Base-by-base conservation (phyloP, 2,888 invertebrate genomes). In the Pecten maximus region DNA sequence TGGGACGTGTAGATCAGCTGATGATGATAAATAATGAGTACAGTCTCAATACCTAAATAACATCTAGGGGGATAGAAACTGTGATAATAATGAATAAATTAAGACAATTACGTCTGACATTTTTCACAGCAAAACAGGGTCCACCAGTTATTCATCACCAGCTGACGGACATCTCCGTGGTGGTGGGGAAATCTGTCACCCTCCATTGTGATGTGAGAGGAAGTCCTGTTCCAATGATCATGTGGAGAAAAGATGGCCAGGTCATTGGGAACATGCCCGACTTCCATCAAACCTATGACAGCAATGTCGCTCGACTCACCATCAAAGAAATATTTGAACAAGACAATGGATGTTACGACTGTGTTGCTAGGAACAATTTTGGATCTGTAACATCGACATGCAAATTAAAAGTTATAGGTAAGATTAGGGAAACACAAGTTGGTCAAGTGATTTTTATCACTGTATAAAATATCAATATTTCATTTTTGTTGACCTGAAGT, bases 331-430 rank as follows among this genome's bases (percentile, higher is more conserved):
- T 93, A 15, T 93, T 93, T 87, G 88, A 89, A 40, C 93, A 94
- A 86, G 95, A 96, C 91, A 89, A 91, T 3, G 96, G 95, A 19
- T 91, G 88, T 35, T 96, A 96, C 89, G 95, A 95, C 90, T 95
- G 95, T 92, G 91, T 95, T 23, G 95, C 94, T 48, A 93, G 91
- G 44, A 96, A 95, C 91, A 88, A 91, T 4, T 91, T 93, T 23
- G 95, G 95, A n/a, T 93, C 94, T 87, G 92, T 91, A 8, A 89
- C 94, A 35, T 94, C 95, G 16, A 93, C 93, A 28, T 95, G 95
- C 92, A 88, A 92, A 15, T 92, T 95, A 8, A 92, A 40, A 88
- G 93, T 94, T 3, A 88, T 74, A 92, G 91, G 94, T 93, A 74
- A 48, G 88, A n/a, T 44, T 10, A 88, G 10, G 1, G n/a, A 54